Conservation (phyloP, 2,888 invertebrate species). For the Petrophora chlorosata region DNA sequence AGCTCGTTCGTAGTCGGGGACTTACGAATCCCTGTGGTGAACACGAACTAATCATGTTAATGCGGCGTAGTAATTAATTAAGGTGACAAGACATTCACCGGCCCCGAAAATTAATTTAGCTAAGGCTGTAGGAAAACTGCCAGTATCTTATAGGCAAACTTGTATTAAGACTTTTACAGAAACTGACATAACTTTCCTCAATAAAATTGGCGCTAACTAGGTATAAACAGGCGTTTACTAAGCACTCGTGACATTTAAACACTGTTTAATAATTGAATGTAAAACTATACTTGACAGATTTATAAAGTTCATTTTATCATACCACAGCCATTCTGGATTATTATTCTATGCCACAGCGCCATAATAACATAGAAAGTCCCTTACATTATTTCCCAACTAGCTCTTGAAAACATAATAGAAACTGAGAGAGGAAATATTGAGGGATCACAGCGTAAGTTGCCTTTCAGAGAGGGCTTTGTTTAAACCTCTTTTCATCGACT, state of each 20-base stretch:
- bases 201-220: too few relatives aligned
- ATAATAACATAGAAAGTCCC: too few relatives aligned
- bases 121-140: conserved; percentile 3
- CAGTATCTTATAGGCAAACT: neutral
- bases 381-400: conserved; percentile 8
- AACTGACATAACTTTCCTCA: neutral
- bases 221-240: too few relatives aligned
- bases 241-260: too few relatives aligned
- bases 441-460: conserved; percentile 55
- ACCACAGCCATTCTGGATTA: too few relatives aligned
- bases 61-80: conserved; percentile 35
- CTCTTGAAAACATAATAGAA: conserved; percentile 46
- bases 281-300: too few relatives aligned
- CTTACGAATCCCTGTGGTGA: conserved; percentile 29
- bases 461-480: conserved; percentile 54
- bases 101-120: conserved; percentile 24
- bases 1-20: conserved; percentile 14
- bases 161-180: neutral
- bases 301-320: too few relatives aligned
- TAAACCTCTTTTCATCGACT: conserved; percentile 50
- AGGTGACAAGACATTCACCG: conserved; percentile 25
- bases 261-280: too few relatives aligned
- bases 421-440: conserved; percentile 43
- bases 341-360: too few relatives aligned
- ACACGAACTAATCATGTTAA: conserved; percentile 38